Evolutionary conservation across 30 jellyfish, hydroid and myxozoan genomes (phyloP).

Genomic region (Haliclystus octoradiatus): DNA sequence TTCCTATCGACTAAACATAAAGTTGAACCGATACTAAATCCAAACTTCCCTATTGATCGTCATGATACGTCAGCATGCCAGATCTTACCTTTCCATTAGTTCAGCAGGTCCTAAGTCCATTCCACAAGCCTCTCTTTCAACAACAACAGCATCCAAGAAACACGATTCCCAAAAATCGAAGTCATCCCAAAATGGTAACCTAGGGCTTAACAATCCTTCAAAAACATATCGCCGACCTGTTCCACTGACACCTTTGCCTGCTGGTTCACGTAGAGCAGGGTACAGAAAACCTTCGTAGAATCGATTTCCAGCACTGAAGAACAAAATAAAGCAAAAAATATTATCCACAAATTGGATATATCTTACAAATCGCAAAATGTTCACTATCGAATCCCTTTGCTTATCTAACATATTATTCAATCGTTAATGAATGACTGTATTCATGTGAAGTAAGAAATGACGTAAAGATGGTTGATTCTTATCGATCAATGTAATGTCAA

Average conservation of each 20-base stretch:
- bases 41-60: too few relatives aligned
- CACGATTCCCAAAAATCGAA: constrained; percentile 79
- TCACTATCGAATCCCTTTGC: too few relatives aligned
- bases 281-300: constrained; percentile 27
- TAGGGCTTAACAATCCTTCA: constrained; percentile 62
- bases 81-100: constrained; percentile 50
- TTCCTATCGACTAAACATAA: too few relatives aligned
- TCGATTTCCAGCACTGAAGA: constrained; percentile 51
- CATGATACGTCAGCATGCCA: too few relatives aligned
- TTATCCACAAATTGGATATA: neutral
- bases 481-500: too few relatives aligned
- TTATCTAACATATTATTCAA: too few relatives aligned
- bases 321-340: neutral
- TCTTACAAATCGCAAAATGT: neutral
- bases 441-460: too few relatives aligned
- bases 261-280: constrained; percentile 56
- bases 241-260: constrained; percentile 84
- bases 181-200: constrained; percentile 66
- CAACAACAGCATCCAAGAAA: constrained; percentile 80
- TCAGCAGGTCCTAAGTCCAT: constrained; percentile 73
- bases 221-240: constrained; percentile 81
- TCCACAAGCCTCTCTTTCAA: constrained; percentile 89
- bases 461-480: too few relatives aligned
- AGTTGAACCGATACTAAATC: too few relatives aligned
- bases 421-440: too few relatives aligned